phyloP scores from a whole-genome alignment of 2,113 vertebrate genomes.

The Sturnira hondurensis region DNA sequence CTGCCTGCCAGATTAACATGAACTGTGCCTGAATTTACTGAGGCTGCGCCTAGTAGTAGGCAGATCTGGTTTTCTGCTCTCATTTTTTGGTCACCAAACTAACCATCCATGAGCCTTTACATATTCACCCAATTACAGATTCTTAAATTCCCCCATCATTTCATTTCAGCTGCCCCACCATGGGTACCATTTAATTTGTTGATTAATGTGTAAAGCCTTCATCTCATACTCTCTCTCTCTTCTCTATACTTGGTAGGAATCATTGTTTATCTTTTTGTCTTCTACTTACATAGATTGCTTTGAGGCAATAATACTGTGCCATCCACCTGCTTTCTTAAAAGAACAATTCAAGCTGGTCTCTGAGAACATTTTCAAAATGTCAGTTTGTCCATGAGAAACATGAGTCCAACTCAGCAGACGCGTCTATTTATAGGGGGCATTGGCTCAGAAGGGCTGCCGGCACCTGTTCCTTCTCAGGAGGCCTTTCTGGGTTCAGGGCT shows the following conservation, averaged over 20 bases:
- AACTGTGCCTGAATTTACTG: background rate
- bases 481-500: accelerated
- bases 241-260: background rate
- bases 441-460: background rate
- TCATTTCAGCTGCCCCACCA: background rate
- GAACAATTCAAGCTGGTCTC: background rate
- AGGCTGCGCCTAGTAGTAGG: background rate
- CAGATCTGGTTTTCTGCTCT: background rate
- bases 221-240: background rate
- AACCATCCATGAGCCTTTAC: background rate
- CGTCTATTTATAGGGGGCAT: background rate
- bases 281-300: background rate
- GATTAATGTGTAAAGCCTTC: background rate
- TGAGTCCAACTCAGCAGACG: background rate
- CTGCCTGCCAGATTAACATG: background rate
- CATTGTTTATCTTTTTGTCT: background rate
- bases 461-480: background rate
- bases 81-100: background rate
- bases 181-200: background rate
- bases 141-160: background rate
- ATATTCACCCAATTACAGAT: background rate
- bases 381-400: background rate
- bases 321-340: background rate
- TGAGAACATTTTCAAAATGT: background rate
- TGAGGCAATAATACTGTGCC: background rate